Evolutionary conservation across 2,888 invertebrate species (phyloP).

Genomic region (Caenorhabditis sp.): DNA sequence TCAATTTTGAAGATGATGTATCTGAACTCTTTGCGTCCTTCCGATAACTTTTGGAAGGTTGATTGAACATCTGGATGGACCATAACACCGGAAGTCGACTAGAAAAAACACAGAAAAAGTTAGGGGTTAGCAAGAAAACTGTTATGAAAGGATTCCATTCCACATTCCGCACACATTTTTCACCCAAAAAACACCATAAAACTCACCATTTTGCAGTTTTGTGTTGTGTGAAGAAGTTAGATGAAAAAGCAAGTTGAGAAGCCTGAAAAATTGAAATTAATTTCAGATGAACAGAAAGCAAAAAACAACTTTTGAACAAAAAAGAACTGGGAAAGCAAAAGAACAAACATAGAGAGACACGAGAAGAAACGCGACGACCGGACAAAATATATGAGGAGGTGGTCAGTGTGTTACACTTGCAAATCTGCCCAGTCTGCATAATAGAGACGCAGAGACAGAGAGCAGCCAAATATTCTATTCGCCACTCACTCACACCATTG

Average conservation of each 20-base stretch:
- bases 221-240: conserved; percentile 20
- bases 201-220: conserved; percentile 31
- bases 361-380: neutral
- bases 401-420: neutral
- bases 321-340: conserved; percentile 8
- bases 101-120: conserved; percentile 38
- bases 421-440: neutral
- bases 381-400: neutral
- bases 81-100: conserved; percentile 69
- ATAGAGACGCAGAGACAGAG: neutral
- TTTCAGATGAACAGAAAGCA: conserved; percentile 1
- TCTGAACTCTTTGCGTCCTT: conserved; percentile 68
- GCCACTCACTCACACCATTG: neutral
- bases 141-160: neutral
- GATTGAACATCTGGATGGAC: conserved; percentile 71
- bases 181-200: conserved; percentile 3
- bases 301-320: conserved; percentile 20
- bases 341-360: conserved; percentile 12
- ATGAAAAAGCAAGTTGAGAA: conserved; percentile 27
- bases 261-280: conserved; percentile 20
- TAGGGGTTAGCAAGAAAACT: conserved; percentile 7
- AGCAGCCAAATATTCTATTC: neutral
- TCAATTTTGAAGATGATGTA: conserved; percentile 72
- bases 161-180: conserved; percentile 22
- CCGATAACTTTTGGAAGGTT: conserved; percentile 70